Conservation (phyloP, 2,113 vertebrate genomes). For the Odocoileus hemionus region DNA sequence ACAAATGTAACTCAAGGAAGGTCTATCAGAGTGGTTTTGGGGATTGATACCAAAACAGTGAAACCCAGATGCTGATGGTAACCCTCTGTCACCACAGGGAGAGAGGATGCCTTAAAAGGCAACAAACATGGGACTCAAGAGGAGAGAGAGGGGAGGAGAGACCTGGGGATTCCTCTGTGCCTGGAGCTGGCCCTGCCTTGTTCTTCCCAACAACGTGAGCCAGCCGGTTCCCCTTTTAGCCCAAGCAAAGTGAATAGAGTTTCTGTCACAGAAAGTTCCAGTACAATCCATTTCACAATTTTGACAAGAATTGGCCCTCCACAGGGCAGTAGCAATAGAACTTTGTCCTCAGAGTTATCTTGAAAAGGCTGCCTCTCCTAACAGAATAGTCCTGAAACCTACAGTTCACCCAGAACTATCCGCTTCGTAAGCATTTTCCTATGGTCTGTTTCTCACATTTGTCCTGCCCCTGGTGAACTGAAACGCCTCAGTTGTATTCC, state of each 20-base stretch:
- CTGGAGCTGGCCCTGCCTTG: neutral
- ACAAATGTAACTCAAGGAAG: neutral
- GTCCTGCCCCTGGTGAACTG: neutral
- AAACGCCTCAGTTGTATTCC: neutral
- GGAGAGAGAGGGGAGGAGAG: neutral
- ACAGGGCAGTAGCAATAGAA: neutral
- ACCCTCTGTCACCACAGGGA: neutral
- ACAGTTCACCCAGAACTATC: neutral
- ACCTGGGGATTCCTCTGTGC: neutral
- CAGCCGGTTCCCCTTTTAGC: neutral
- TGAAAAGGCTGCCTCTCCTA: neutral
- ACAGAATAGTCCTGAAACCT: neutral
- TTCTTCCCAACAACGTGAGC: neutral
- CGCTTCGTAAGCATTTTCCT: neutral
- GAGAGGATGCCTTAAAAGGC: neutral
- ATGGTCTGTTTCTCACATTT: neutral
- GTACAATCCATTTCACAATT: neutral
- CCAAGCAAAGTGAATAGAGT: neutral
- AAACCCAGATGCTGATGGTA: neutral
- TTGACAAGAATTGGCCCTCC: neutral
- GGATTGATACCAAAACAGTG: neutral
- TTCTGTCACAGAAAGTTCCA: neutral
- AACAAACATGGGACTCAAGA: neutral
- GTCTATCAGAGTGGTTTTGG: neutral
- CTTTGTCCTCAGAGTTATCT: neutral